A percentile compares a stretch with the other conserved stretches of the same genome.
phyloP scores from a whole-genome alignment of 2,113 vertebrate genomes.

The Crypturellus undulatus region DNA sequence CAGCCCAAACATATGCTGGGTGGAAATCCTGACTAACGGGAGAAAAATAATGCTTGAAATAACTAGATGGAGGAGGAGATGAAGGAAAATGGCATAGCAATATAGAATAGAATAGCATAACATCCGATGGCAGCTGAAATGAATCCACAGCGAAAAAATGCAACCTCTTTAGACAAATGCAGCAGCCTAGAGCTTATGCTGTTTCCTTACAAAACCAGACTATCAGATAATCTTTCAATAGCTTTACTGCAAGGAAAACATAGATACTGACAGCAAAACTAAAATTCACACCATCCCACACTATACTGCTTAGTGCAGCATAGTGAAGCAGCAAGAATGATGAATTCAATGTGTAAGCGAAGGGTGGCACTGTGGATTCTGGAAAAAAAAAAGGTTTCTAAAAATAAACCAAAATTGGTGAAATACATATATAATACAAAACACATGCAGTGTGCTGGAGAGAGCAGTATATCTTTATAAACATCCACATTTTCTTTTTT shows the following conservation, averaged over 20 bases:
- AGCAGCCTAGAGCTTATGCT: neutral
- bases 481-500: neutral
- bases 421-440: neutral
- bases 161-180: neutral
- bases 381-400: neutral
- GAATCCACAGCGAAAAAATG: neutral
- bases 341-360: neutral
- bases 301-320: neutral
- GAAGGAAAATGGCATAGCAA: neutral
- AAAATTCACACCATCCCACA: neutral
- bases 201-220: neutral
- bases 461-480: neutral
- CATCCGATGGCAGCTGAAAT: neutral
- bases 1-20: neutral
- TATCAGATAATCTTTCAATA: neutral
- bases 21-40: constrained; percentile 52
- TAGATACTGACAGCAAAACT: neutral
- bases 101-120: neutral
- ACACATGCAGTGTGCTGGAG: neutral
- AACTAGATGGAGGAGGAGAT: neutral
- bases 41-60: neutral
- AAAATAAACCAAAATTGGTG: neutral
- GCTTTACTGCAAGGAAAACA: neutral
- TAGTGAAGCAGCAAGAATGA: neutral
- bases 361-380: neutral